Evolutionary conservation across 2,888 invertebrate genomes (phyloP).

Genomic region (Sthenelais limicola): DNA sequence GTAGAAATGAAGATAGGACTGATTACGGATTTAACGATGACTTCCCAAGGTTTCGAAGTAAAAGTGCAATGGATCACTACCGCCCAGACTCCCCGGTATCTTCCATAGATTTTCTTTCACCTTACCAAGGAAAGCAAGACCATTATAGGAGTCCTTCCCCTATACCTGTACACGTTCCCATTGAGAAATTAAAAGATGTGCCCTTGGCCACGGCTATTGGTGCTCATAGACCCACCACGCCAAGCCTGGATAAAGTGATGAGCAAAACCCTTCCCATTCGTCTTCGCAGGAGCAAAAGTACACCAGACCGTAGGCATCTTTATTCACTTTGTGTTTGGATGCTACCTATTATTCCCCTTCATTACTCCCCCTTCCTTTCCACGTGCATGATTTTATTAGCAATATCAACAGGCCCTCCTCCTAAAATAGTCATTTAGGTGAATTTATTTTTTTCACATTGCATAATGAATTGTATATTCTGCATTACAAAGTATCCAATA

Average conservation of each 20-base stretch:
- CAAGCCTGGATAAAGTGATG: background rate
- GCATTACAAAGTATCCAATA: no score
- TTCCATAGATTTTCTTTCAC: no score
- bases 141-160: constrained; percentile 8
- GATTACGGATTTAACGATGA: background rate
- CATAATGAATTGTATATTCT: no score
- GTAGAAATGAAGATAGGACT: background rate
- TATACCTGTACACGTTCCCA: constrained; percentile 9
- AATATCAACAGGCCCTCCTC: no score
- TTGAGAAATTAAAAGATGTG: constrained; percentile 1
- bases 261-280: background rate
- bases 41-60: background rate
- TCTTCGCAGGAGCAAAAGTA: constrained; percentile 13
- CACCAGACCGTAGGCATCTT: constrained; percentile 24
- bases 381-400: no score
- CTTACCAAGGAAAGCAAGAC: no score
- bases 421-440: no score
- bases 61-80: background rate
- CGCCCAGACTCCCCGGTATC: no score
- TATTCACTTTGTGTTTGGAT: background rate
- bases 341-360: background rate
- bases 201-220: background rate
- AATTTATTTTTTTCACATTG: no score
- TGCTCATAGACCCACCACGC: background rate
- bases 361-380: background rate